These are phyloP conservation scores for Spondyliosoma cantharus DNA, from an alignment of 2,797 vertebrate species.

Conservation along the genomic window DNA sequence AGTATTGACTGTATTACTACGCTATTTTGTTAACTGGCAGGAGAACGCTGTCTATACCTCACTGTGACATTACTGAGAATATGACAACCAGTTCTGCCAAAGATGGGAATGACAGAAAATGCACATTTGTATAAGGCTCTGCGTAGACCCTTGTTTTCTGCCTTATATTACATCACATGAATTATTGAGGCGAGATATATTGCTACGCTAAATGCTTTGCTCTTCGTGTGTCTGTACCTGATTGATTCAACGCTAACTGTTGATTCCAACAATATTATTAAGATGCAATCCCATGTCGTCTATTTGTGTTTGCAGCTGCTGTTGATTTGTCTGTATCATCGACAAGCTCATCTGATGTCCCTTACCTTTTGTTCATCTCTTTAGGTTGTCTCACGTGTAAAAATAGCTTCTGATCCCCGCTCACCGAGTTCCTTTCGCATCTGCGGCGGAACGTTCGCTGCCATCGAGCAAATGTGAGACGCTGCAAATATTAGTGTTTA, in stretches of 20 bases:
- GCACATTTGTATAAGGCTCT: conserved; percentile 17
- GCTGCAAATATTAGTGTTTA: conserved; percentile 42
- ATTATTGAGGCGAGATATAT: conserved; percentile 3
- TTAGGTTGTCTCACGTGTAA: neutral
- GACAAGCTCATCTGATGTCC: conserved; percentile 30
- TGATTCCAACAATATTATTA: neutral
- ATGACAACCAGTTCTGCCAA: conserved; percentile 34
- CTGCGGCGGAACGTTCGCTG: neutral
- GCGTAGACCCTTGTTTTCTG: neutral
- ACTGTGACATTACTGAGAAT: conserved; percentile 1
- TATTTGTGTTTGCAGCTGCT: conserved; percentile 54
- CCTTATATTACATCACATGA: conserved; percentile 10
- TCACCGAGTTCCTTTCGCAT: neutral
- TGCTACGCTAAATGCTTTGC: neutral
- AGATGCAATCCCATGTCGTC: conserved; percentile 34
- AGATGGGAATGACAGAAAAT: conserved; percentile 17
- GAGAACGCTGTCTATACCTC: conserved; percentile 22
- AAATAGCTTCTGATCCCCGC: neutral
- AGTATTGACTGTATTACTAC: conserved; percentile 40
- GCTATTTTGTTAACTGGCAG: conserved; percentile 47
- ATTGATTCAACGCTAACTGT: neutral
- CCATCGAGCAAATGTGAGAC: conserved; percentile 19
- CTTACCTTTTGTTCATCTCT: neutral
- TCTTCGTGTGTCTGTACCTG: neutral
- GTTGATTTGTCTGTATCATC: conserved; percentile 45